Percentiles rank a stretch among this genome's conserved stretches.
Conservation (phyloP, 64 coral and sea anemone genomes). For the Cladopsammia gracilis region DNA sequence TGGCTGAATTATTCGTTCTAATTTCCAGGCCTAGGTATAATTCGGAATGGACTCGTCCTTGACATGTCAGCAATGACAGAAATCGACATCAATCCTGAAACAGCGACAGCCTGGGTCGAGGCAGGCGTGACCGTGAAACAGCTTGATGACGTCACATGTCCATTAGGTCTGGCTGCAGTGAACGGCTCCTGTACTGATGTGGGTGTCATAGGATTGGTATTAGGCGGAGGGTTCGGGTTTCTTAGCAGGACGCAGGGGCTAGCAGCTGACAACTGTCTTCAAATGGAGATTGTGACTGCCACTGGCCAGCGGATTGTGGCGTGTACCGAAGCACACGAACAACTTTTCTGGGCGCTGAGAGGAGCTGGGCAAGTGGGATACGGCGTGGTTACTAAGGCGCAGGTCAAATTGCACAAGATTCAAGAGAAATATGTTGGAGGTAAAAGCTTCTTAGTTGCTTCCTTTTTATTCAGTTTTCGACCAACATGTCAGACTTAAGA, state of each 20-base stretch:
- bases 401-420: slow-evolving; percentile 11
- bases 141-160: slow-evolving; percentile 33
- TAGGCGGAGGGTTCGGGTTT: slow-evolving; percentile 36
- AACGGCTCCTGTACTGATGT: slow-evolving; percentile 9
- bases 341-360: slow-evolving; percentile 20
- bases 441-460: not conserved
- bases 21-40: not conserved
- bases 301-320: slow-evolving; percentile 28
- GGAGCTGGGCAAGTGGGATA: slow-evolving; percentile 43
- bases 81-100: not conserved
- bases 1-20: not conserved
- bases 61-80: slow-evolving; percentile 17
- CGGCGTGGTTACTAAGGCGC: slow-evolving; percentile 29
- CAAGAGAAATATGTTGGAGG: slow-evolving; percentile 27
- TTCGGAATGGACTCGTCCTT: slow-evolving; percentile 7
- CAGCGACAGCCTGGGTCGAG: slow-evolving; percentile 32
- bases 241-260: slow-evolving; percentile 22
- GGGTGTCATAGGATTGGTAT: not conserved
- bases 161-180: slow-evolving; percentile 20
- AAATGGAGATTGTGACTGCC: slow-evolving; percentile 8
- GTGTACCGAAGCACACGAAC: not conserved
- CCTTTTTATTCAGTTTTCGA: too few species aligned
- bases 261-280: slow-evolving; percentile 38
- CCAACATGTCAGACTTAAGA: too few species aligned
- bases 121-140: slow-evolving; percentile 36